phyloP scores from a whole-genome alignment of 2,888 invertebrate species.

The Coleophora deauratella region DNA sequence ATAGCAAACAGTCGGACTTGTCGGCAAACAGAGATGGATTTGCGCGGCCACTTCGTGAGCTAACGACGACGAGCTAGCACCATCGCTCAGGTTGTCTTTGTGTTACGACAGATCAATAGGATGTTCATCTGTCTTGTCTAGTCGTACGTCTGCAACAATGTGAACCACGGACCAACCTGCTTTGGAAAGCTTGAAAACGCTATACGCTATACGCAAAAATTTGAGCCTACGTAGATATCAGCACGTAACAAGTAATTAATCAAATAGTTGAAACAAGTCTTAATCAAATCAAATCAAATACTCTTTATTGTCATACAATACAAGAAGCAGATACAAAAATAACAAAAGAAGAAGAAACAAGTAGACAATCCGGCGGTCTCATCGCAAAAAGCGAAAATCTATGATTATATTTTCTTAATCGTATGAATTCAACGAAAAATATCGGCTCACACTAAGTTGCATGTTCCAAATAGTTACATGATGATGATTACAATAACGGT shows the following conservation, averaged over 20 bases:
- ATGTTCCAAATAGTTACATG: constrained; percentile 25
- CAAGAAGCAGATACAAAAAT: too few species aligned
- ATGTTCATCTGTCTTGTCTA: constrained; percentile 43
- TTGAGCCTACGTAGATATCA: too few species aligned
- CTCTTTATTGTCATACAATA: too few species aligned
- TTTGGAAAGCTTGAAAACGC: too few species aligned
- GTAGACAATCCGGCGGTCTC: too few species aligned
- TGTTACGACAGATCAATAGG: constrained; percentile 46
- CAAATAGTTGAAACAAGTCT: too few species aligned
- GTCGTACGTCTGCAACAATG: constrained; percentile 26
- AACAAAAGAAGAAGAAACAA: too few species aligned
- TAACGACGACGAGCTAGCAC: constrained; percentile 31
- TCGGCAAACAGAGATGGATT: constrained; percentile 14
- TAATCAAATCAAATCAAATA: too few species aligned
- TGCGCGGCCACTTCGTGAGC: constrained; percentile 18
- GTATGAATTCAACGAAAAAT: constrained; percentile 11
- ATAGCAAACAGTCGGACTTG: constrained; percentile 12
- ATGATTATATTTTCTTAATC: too few species aligned
- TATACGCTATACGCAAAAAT: too few species aligned
- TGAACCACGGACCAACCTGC: constrained; percentile 27
- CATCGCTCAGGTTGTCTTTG: constrained; percentile 41
- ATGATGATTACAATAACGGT: constrained; percentile 24
- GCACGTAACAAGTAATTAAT: too few species aligned
- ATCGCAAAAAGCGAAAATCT: too few species aligned
- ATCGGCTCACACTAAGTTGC: constrained; percentile 11